These are phyloP conservation scores for Drosophila equinoxialis DNA, from an alignment of 1,140 invertebrate species.

Conservation along the genomic window DNA sequence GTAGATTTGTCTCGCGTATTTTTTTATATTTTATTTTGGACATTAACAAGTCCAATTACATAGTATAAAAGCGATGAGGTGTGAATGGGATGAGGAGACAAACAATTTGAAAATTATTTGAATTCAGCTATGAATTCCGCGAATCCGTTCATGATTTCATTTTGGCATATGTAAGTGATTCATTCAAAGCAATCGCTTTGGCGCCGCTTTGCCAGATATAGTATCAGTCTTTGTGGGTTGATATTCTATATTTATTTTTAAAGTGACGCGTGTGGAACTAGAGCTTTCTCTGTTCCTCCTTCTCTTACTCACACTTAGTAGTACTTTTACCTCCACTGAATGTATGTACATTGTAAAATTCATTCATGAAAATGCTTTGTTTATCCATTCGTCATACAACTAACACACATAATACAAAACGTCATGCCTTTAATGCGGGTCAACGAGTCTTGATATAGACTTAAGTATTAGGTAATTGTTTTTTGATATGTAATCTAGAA, in stretches of 20 bases:
- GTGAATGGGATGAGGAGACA: not conserved
- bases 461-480: no score
- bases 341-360: not conserved
- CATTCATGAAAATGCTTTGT: constrained; percentile 11
- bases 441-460: not conserved
- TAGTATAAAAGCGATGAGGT: constrained; percentile 4
- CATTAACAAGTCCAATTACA: constrained; percentile 28
- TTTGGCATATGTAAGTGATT: constrained; percentile 60
- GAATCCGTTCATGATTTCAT: constrained; percentile 71
- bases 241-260: constrained; percentile 30
- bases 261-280: not conserved
- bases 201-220: constrained; percentile 13
- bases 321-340: not conserved
- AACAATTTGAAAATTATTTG: constrained; percentile 59
- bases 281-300: not conserved
- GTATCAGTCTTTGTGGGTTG: not conserved
- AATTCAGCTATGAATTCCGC: constrained; percentile 60
- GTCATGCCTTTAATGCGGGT: not conserved
- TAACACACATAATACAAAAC: not conserved
- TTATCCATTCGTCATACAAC: constrained; percentile 5
- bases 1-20: constrained; percentile 23
- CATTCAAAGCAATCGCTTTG: constrained; percentile 34
- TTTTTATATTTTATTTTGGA: constrained; percentile 13
- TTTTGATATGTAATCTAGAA: no score
- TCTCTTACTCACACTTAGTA: not conserved